Percentiles rank a stretch among this genome's conserved stretches.
Evolutionary conservation across 2,113 vertebrate genomes (phyloP).

Genomic region (Calidris pugnax): DNA sequence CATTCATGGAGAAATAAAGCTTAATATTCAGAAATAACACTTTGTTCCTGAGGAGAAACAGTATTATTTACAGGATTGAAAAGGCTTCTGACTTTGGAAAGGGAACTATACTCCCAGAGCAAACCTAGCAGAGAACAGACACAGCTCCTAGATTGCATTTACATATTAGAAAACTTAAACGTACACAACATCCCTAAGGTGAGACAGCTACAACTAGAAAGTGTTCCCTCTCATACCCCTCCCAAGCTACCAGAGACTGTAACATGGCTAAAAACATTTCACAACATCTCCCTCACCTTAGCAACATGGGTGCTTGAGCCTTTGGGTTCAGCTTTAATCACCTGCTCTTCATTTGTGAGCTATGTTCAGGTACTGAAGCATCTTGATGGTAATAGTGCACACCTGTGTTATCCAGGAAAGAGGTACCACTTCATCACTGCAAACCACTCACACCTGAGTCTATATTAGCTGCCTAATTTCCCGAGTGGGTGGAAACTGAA

Average conservation of each 20-base stretch:
- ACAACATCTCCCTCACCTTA: fast-evolving
- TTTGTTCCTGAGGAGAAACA: not conserved
- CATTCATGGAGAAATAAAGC: not conserved
- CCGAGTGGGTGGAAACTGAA: not conserved
- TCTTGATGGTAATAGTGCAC: not conserved
- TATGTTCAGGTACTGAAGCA: not conserved
- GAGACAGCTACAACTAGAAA: not conserved
- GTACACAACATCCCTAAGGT: not conserved
- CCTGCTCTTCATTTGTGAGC: not conserved
- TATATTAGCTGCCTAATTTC: not conserved
- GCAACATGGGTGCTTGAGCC: not conserved
- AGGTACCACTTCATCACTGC: not conserved
- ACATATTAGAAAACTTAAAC: not conserved
- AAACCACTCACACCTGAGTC: not conserved
- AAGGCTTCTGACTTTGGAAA: not conserved
- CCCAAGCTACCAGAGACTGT: not conserved
- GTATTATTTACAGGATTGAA: not conserved
- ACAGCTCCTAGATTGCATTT: not conserved
- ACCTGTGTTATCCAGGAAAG: not conserved
- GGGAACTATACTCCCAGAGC: not conserved
- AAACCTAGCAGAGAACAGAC: not conserved
- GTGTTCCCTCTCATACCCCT: not conserved
- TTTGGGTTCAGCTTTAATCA: not conserved
- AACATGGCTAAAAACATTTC: fast-evolving
- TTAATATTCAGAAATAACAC: not conserved